A percentile compares a stretch with the other conserved stretches of the same genome.
These are phyloP conservation scores for Epirrhoe tristata DNA, from an alignment of 2,888 invertebrate species.

Conservation along the genomic window DNA sequence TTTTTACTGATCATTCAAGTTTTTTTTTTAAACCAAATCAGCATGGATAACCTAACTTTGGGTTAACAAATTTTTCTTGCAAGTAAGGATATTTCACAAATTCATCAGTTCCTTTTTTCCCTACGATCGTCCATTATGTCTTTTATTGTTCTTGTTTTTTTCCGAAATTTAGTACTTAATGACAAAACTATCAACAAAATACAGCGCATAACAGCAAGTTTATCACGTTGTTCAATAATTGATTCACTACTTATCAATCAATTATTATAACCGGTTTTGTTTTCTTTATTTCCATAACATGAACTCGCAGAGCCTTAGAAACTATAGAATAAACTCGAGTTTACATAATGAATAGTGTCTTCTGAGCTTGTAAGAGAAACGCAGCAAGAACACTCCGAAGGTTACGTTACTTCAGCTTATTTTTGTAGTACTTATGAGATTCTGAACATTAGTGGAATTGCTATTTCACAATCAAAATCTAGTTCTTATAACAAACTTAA, in stretches of 20 bases:
- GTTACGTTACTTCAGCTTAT: too few relatives aligned
- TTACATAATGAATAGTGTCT: slow-evolving; percentile 4
- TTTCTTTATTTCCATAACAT: slow-evolving; percentile 5
- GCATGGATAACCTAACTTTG: too few relatives aligned
- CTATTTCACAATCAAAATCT: too few relatives aligned
- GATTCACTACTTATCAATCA: neutral
- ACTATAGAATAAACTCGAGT: slow-evolving; percentile 10
- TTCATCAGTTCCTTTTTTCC: too few relatives aligned
- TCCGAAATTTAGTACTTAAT: neutral
- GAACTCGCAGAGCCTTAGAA: slow-evolving; percentile 6
- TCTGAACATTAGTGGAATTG: too few relatives aligned
- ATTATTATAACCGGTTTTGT: slow-evolving; percentile 14
- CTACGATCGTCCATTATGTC: too few relatives aligned
- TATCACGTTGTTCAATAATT: neutral
- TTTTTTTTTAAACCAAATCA: too few relatives aligned
- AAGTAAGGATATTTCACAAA: too few relatives aligned
- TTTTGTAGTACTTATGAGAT: too few relatives aligned
- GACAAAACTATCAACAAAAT: neutral
- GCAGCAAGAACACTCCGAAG: neutral
- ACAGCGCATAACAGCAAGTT: neutral
- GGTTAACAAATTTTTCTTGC: too few relatives aligned
- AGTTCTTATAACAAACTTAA: too few relatives aligned
- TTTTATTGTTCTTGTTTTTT: too few relatives aligned
- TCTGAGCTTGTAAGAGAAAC: neutral
- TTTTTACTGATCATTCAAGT: neutral